phyloP scores from a whole-genome alignment of 2,888 invertebrate species.

The Electrophaes corylata region DNA sequence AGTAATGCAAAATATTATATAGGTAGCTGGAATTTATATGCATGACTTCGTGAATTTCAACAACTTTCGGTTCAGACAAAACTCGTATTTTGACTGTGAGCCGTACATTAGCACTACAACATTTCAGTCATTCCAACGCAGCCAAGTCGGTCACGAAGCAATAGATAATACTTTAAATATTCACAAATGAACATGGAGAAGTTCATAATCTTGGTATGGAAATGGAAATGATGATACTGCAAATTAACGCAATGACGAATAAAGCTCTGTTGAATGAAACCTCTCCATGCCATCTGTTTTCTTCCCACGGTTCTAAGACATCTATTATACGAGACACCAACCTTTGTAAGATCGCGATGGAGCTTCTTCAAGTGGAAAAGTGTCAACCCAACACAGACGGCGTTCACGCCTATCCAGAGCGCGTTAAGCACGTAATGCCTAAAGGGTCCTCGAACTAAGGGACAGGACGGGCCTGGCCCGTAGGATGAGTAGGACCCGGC shows the following conservation, averaged over 20 bases:
- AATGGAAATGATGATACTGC: constrained; percentile 54
- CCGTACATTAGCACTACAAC: constrained; percentile 57
- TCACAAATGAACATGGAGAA: constrained; percentile 65
- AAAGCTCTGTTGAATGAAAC: constrained; percentile 47
- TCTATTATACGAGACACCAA: constrained; percentile 52
- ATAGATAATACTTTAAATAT: constrained; percentile 56
- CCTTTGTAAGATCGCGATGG: constrained; percentile 91
- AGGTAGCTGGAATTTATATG: constrained; percentile 53
- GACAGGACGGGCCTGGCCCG: constrained; percentile 90
- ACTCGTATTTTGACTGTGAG: constrained; percentile 49
- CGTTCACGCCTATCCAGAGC: constrained; percentile 94
- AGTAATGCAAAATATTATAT: constrained; percentile 56
- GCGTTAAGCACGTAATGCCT: constrained; percentile 96
- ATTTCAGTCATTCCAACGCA: constrained; percentile 50
- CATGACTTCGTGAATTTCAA: constrained; percentile 60
- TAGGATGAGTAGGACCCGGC: constrained; percentile 89
- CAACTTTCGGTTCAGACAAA: constrained; percentile 53
- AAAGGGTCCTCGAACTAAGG: constrained; percentile 93
- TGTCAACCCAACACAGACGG: constrained; percentile 93
- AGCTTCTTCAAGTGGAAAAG: constrained; percentile 92
- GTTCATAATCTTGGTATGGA: constrained; percentile 48
- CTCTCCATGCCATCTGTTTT: constrained; percentile 63
- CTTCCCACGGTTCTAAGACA: constrained; percentile 30
- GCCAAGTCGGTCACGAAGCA: constrained; percentile 53
- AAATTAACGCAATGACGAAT: constrained; percentile 53